Evolutionary conservation across 2,113 vertebrate species (phyloP).

Genomic region (Lampris incognitus): DNA sequence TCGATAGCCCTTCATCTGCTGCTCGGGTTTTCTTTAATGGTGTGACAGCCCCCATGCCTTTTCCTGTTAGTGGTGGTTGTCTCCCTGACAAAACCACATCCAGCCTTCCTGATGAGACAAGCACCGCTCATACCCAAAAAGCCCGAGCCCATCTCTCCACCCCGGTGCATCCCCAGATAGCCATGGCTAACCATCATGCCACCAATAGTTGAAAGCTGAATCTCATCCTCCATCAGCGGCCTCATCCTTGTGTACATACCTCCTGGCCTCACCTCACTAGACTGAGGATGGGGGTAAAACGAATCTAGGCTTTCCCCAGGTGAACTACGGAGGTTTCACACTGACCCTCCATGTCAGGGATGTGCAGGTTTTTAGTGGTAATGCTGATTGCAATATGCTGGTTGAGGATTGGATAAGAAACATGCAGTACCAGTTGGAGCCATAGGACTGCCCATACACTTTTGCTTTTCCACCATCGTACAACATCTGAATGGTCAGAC

Average conservation of each 20-base stretch:
- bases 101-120: background rate
- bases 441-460: no score
- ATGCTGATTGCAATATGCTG: constrained; percentile 1
- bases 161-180: background rate
- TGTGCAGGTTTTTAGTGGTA: background rate
- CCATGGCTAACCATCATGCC: background rate
- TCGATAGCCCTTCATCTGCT: background rate
- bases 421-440: no score
- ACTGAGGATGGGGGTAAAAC: background rate
- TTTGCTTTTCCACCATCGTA: constrained; percentile 20
- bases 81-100: no score
- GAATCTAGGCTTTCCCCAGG: background rate
- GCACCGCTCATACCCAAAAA: background rate
- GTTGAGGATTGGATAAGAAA: background rate
- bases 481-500: background rate
- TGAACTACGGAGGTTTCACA: background rate
- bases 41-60: no score
- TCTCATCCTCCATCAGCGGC: background rate
- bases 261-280: no score
- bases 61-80: no score
- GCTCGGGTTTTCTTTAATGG: no score
- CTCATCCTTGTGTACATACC: no score
- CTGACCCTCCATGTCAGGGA: constrained; percentile 1
- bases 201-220: background rate
- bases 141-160: background rate